Conservation (phyloP, 2,888 invertebrate genomes). For the Aleiodes alternator region DNA sequence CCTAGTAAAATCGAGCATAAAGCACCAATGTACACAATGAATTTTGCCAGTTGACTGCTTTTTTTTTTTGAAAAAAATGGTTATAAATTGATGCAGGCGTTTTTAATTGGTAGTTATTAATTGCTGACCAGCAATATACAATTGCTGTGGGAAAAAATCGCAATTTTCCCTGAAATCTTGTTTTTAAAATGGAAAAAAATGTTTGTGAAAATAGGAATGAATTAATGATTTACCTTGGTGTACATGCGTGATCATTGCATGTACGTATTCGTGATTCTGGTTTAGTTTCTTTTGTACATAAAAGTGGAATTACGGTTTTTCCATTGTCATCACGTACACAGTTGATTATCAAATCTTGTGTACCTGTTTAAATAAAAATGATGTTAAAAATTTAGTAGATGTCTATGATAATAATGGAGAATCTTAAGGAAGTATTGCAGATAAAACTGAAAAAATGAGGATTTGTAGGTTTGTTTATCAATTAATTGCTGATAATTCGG, state of each 20-base stretch:
- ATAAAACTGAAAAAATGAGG: no score
- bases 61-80: not conserved
- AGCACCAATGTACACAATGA: slow-evolving; percentile 1
- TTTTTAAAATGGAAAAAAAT: not conserved
- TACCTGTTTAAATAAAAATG: slow-evolving; percentile 70
- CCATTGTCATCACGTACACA: slow-evolving; percentile 92
- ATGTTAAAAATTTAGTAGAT: no score
- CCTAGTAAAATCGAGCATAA: slow-evolving; percentile 70
- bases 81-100: not conserved
- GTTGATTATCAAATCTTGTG: slow-evolving; percentile 90
- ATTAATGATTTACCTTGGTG: slow-evolving; percentile 82
- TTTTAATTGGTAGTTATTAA: no score
- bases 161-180: not conserved
- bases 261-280: slow-evolving; percentile 92
- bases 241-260: slow-evolving; percentile 97
- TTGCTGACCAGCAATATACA: no score
- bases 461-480: no score
- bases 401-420: no score
- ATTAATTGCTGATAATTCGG: no score
- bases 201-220: not conserved
- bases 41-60: slow-evolving; percentile 4
- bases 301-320: slow-evolving; percentile 90
- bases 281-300: slow-evolving; percentile 90
- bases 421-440: not conserved
- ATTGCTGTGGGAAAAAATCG: no score